Conservation (phyloP, 2,797 vertebrate genomes). For the Lycodopsis pacificus region DNA sequence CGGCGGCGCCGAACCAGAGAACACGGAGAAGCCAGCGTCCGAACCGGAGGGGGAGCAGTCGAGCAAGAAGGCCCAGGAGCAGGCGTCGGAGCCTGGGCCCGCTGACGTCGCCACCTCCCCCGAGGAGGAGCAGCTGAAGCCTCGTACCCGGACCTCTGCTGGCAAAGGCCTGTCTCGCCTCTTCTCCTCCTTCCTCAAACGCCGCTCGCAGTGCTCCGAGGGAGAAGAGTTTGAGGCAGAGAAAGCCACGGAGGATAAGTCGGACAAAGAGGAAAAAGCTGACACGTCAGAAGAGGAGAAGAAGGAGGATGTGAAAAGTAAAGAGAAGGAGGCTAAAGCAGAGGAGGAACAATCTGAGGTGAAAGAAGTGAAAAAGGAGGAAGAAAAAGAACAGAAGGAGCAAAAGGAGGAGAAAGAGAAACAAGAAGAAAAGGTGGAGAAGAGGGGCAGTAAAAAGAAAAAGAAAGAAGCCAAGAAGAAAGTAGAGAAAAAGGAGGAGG, state of each 20-base stretch:
- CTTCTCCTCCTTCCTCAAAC: slow-evolving; percentile 93
- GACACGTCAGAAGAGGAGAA: slow-evolving; percentile 64
- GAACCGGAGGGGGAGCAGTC: slow-evolving; percentile 81
- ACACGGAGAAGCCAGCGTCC: slow-evolving; percentile 74
- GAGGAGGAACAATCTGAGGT: slow-evolving; percentile 54
- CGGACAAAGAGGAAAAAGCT: slow-evolving; percentile 73
- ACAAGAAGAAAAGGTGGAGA: slow-evolving; percentile 65
- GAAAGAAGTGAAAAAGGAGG: slow-evolving; percentile 60
- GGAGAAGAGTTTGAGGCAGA: slow-evolving; percentile 86
- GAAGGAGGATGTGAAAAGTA: slow-evolving; percentile 61
- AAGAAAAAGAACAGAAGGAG: slow-evolving; percentile 61
- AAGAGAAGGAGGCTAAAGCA: slow-evolving; percentile 61
- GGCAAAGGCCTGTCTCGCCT: slow-evolving; percentile 91
- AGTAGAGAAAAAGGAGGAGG: slow-evolving; percentile 59
- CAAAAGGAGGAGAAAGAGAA: slow-evolving; percentile 63
- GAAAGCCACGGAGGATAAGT: slow-evolving; percentile 80
- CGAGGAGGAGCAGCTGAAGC: slow-evolving; percentile 87
- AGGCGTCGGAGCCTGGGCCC: slow-evolving; percentile 81
- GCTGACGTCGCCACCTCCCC: slow-evolving; percentile 69
- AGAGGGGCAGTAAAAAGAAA: slow-evolving; percentile 72
- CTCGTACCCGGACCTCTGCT: slow-evolving; percentile 85
- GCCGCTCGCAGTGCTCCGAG: slow-evolving; percentile 92
- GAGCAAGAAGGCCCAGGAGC: slow-evolving; percentile 81
- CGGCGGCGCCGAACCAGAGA: slow-evolving; percentile 61
- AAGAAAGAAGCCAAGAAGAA: slow-evolving; percentile 73